These are phyloP conservation scores for Gulo gulo DNA, from an alignment of 2,113 vertebrate species.

Conservation along the genomic window DNA sequence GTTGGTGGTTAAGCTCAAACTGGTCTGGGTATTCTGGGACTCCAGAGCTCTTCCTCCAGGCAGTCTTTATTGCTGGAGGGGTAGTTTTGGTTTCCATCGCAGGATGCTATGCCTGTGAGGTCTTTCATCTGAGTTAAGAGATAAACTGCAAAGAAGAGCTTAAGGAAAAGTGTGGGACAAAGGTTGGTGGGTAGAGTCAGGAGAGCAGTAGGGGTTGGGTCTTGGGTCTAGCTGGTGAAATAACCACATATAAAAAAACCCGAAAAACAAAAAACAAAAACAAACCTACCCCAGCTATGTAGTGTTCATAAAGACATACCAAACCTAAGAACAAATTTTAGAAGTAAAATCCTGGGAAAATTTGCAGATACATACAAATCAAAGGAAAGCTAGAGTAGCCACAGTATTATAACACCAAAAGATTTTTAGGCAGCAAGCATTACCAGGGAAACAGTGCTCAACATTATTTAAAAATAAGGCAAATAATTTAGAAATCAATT, in stretches of 20 bases:
- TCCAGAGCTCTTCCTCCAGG: not conserved
- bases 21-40: not conserved
- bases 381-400: not conserved
- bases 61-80: not conserved
- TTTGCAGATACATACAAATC: not conserved
- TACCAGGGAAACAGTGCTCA: not conserved
- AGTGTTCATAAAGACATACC: not conserved
- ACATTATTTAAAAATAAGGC: not conserved
- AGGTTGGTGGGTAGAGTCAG: not conserved
- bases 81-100: not conserved
- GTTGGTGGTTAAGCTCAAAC: not conserved
- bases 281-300: not conserved
- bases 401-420: not conserved
- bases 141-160: not conserved
- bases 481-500: not conserved
- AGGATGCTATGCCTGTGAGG: not conserved
- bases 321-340: not conserved
- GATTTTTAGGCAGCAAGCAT: not conserved
- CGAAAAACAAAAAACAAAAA: not conserved
- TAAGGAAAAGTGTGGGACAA: not conserved
- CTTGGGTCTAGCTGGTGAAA: not conserved
- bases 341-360: not conserved
- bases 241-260: not conserved
- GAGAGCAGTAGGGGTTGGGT: not conserved
- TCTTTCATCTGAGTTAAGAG: not conserved